Evolutionary conservation across 1,140 invertebrate genomes (phyloP).

Genomic region (Drosophila saltans): DNA sequence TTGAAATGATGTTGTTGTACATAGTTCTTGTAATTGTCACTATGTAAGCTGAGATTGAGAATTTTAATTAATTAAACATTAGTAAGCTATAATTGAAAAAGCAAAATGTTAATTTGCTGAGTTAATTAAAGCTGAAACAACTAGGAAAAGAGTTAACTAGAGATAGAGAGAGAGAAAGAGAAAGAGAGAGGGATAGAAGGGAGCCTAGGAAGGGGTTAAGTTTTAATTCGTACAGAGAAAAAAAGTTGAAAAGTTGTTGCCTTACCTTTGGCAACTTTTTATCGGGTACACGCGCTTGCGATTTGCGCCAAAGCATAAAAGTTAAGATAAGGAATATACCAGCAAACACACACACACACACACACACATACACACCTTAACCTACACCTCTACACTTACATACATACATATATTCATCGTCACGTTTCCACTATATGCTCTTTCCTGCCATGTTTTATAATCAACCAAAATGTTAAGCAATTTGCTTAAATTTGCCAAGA

Average conservation of each 20-base stretch:
- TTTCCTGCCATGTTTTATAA: slow-evolving; percentile 3
- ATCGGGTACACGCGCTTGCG: slow-evolving; percentile 16
- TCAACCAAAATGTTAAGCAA: slow-evolving; percentile 17
- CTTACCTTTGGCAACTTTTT: slow-evolving; percentile 17
- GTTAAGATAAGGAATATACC: slow-evolving; percentile 3
- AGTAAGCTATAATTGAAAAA: slow-evolving; percentile 4
- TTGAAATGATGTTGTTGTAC: slow-evolving; percentile 4
- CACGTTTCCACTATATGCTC: slow-evolving; percentile 9
- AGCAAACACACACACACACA: background rate
- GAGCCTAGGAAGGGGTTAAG: background rate
- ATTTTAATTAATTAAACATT: slow-evolving; percentile 15
- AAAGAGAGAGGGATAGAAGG: background rate
- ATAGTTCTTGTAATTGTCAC: background rate
- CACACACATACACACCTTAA: background rate
- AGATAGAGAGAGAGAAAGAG: background rate
- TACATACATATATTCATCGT: background rate
- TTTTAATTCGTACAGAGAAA: background rate
- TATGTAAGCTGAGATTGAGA: slow-evolving; percentile 16
- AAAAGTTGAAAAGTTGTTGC: slow-evolving; percentile 16
- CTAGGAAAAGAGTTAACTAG: background rate
- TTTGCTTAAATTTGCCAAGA: slow-evolving; percentile 11
- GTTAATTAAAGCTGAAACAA: background rate
- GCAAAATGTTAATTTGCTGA: background rate
- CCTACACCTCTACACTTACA: too few relatives aligned
- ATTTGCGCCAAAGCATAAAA: slow-evolving; percentile 18